Conservation (phyloP, 2,113 vertebrate species). For the Cyphomyrus discorhynchus region DNA sequence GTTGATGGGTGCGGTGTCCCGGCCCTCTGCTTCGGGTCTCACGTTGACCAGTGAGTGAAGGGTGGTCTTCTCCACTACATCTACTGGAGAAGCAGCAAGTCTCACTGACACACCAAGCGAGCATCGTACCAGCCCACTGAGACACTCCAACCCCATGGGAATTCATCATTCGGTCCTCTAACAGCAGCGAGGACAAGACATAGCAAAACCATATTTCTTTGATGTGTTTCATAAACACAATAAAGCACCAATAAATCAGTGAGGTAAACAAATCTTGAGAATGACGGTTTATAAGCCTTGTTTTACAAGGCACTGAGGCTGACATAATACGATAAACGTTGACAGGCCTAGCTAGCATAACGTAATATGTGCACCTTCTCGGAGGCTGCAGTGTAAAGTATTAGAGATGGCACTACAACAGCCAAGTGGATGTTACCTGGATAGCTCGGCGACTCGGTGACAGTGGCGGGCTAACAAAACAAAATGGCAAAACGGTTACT, state of each 20-base stretch:
- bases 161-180: slow-evolving; percentile 23
- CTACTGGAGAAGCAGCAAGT: slow-evolving; percentile 24
- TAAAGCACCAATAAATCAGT: slow-evolving; percentile 36
- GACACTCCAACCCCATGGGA: slow-evolving; percentile 12
- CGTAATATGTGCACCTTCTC: background rate
- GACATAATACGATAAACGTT: slow-evolving; percentile 22
- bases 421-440: slow-evolving; percentile 44
- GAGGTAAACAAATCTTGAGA: slow-evolving; percentile 22
- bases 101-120: background rate
- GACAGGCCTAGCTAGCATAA: slow-evolving; percentile 26
- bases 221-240: slow-evolving; percentile 32
- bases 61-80: slow-evolving; percentile 43
- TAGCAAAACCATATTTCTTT: slow-evolving; percentile 33
- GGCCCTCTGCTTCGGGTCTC: slow-evolving; percentile 39
- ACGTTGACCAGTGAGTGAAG: slow-evolving; percentile 39
- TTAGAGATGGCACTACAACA: background rate
- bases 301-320: slow-evolving; percentile 17
- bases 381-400: background rate
- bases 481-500: background rate
- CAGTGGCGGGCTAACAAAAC: slow-evolving; percentile 48
- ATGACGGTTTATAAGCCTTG: slow-evolving; percentile 36
- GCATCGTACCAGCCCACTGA: slow-evolving; percentile 22
- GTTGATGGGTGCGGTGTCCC: slow-evolving; percentile 43
- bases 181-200: slow-evolving; percentile 11
- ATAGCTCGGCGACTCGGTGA: slow-evolving; percentile 50